Conservation (phyloP, 1,140 invertebrate species). For the Magallana angulata region DNA sequence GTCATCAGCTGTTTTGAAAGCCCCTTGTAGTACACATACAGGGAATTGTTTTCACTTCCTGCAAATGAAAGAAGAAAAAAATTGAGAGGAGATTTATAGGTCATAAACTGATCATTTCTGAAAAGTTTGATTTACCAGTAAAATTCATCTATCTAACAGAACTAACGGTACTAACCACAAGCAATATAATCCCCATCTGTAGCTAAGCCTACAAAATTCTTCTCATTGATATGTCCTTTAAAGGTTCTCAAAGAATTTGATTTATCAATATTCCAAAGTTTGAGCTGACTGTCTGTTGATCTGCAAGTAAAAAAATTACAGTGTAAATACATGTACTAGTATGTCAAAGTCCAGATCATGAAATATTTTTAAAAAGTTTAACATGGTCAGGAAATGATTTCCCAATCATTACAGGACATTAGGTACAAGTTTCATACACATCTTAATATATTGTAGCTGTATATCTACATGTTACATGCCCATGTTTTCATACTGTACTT, state of each 20-base stretch:
- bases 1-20: constrained; percentile 92
- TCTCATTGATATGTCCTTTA: constrained; percentile 96
- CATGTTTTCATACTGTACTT: constrained; percentile 66
- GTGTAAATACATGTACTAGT: not conserved
- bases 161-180: constrained; percentile 84
- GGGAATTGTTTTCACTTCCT: constrained; percentile 94
- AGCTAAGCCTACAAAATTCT: constrained; percentile 98
- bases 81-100: too few relatives aligned
- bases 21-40: constrained; percentile 96
- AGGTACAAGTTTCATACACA: too few relatives aligned
- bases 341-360: too few relatives aligned
- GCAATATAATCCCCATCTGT: constrained; percentile 96
- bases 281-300: constrained; percentile 95
- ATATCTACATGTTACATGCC: too few relatives aligned
- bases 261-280: constrained; percentile 93
- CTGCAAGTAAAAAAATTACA: constrained; percentile 67
- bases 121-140: too few relatives aligned
- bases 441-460: too few relatives aligned
- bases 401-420: too few relatives aligned
- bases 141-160: not conserved
- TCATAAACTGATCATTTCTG: too few relatives aligned
- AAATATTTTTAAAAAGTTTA: too few relatives aligned
- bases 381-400: too few relatives aligned
- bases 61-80: constrained; percentile 55
- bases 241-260: constrained; percentile 91